Evolutionary conservation across 2,797 vertebrate genomes (phyloP).

Genomic region (Semotilus atromaculatus): DNA sequence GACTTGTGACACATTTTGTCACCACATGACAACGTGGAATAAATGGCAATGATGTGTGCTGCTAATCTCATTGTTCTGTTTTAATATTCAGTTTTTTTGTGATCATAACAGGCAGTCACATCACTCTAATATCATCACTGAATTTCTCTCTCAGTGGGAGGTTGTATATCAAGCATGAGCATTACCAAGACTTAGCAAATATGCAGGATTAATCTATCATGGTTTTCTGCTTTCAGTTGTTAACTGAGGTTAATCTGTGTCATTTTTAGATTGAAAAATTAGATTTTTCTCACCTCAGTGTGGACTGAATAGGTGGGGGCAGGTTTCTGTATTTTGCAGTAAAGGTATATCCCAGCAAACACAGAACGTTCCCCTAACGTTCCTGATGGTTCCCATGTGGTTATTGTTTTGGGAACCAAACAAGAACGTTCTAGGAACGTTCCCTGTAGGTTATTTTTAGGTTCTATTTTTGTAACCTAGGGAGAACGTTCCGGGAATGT

Average conservation of each 20-base stretch:
- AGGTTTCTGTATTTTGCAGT: background rate
- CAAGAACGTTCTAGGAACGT: too few relatives aligned
- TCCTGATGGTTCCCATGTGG: too few relatives aligned
- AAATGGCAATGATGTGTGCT: slow-evolving; percentile 39
- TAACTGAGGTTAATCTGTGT: slow-evolving; percentile 9
- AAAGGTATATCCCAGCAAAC: too few relatives aligned
- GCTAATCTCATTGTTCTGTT: slow-evolving; percentile 41
- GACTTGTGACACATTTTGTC: slow-evolving; percentile 45
- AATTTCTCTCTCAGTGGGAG: slow-evolving; percentile 39
- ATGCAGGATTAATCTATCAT: slow-evolving; percentile 11
- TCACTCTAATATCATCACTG: slow-evolving; percentile 31
- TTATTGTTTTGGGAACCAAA: too few relatives aligned
- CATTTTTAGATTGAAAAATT: background rate
- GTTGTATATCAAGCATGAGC: slow-evolving; percentile 27
- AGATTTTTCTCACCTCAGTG: background rate
- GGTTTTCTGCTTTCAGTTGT: background rate
- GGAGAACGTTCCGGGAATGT: too few relatives aligned
- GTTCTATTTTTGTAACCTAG: too few relatives aligned
- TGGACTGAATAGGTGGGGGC: background rate
- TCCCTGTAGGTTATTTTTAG: too few relatives aligned
- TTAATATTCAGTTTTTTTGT: slow-evolving; percentile 24
- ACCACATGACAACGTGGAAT: slow-evolving; percentile 39
- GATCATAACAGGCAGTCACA: slow-evolving; percentile 28
- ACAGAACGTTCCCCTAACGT: too few relatives aligned
- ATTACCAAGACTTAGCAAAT: slow-evolving; percentile 27